A percentile compares a stretch with the other conserved stretches of the same genome.
Evolutionary conservation across 2,888 invertebrate genomes (phyloP).

Genomic region (Deilephila porcellus): DNA sequence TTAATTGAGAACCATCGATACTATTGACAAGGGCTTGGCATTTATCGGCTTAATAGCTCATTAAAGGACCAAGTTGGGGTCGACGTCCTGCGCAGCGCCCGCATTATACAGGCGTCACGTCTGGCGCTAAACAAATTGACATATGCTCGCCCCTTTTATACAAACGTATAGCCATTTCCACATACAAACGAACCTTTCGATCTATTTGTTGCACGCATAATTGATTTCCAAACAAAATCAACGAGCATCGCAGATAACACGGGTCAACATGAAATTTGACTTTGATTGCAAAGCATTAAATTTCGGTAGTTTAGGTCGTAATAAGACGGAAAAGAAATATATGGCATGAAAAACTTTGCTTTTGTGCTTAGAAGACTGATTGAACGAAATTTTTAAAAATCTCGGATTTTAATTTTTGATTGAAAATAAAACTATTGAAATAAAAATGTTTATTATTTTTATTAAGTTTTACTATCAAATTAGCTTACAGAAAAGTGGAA

Average conservation of each 20-base stretch:
- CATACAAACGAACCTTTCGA: background rate
- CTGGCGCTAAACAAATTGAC: conserved; percentile 57
- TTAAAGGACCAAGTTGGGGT: conserved; percentile 42
- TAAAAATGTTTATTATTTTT: too few relatives aligned
- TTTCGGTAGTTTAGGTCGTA: too few relatives aligned
- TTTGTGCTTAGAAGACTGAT: too few relatives aligned
- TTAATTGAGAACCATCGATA: conserved; percentile 53
- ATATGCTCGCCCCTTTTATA: conserved; percentile 51
- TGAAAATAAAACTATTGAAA: too few relatives aligned
- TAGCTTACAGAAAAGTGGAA: too few relatives aligned
- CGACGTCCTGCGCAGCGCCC: conserved; percentile 38
- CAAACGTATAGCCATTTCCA: conserved; percentile 40
- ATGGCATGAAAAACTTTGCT: too few relatives aligned
- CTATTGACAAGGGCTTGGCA: conserved; percentile 51
- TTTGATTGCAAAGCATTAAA: too few relatives aligned
- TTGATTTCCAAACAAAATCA: conserved; percentile 18
- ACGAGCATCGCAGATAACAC: background rate
- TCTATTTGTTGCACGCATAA: conserved; percentile 9
- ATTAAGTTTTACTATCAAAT: too few relatives aligned
- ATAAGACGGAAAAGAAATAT: too few relatives aligned
- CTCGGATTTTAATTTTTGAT: too few relatives aligned
- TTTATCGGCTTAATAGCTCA: conserved; percentile 49
- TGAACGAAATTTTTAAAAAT: too few relatives aligned
- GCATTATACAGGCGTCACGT: conserved; percentile 42
- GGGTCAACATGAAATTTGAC: too few relatives aligned